A percentile compares a stretch with the other conserved stretches of the same genome.
Conservation (phyloP, 2,797 vertebrate genomes). For the Melanotaenia maccullochi region DNA sequence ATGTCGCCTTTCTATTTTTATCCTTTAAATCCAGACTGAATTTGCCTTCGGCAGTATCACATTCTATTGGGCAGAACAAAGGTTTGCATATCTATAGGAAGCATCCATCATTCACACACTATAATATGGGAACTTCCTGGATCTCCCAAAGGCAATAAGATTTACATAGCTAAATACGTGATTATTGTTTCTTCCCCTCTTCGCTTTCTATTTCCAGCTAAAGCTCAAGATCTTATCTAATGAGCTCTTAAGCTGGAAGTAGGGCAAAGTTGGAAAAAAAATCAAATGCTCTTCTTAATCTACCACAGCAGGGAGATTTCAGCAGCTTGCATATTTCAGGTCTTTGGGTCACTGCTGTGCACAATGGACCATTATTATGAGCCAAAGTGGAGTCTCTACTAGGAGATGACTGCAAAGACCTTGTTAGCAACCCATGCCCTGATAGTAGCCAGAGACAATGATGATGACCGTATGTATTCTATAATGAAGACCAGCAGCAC, state of each 20-base stretch:
- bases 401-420: neutral
- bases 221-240: constrained; percentile 65
- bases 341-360: constrained; percentile 38
- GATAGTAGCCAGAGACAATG: neutral
- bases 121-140: constrained; percentile 8
- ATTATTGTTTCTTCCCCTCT: constrained; percentile 45
- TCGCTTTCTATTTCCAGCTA: constrained; percentile 55
- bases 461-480: constrained; percentile 15
- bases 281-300: constrained; percentile 22
- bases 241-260: constrained; percentile 70
- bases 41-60: constrained; percentile 16
- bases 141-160: constrained; percentile 41
- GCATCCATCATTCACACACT: constrained; percentile 23
- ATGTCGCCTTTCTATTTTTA: constrained; percentile 11
- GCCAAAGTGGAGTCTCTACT: neutral
- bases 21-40: neutral
- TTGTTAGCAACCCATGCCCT: neutral
- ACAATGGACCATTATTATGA: constrained; percentile 34
- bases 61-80: constrained; percentile 16
- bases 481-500: constrained; percentile 42
- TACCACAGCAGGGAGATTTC: constrained; percentile 25
- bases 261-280: constrained; percentile 58
- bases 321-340: constrained; percentile 47
- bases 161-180: constrained; percentile 53
- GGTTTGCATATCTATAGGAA: constrained; percentile 23